These are phyloP conservation scores for Chirona hameri DNA, from an alignment of 2,888 invertebrate genomes.

Conservation along the genomic window DNA sequence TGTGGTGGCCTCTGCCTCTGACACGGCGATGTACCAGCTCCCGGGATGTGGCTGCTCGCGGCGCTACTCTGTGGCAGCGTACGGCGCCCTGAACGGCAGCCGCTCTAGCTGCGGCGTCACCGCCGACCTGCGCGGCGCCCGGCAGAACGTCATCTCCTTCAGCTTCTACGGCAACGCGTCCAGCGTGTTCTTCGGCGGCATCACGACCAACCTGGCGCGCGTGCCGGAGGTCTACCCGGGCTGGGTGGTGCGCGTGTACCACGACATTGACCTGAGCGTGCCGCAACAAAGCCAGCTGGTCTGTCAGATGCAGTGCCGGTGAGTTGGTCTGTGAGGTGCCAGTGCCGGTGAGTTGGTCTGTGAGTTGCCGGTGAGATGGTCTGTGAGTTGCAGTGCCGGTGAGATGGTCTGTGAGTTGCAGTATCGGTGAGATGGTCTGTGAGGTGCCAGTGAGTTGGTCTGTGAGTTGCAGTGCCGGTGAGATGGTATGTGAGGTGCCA, in stretches of 20 bases:
- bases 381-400: too few species aligned
- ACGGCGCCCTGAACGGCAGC: neutral
- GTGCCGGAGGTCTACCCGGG: conserved; percentile 32
- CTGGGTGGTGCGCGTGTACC: conserved; percentile 31
- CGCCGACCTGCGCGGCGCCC: conserved; percentile 27
- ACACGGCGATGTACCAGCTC: neutral
- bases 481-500: too few species aligned
- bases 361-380: too few species aligned
- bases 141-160: conserved; percentile 32
- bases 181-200: conserved; percentile 33
- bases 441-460: too few species aligned
- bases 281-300: neutral
- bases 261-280: neutral
- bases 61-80: neutral
- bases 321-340: neutral
- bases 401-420: too few species aligned
- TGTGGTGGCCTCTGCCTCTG: neutral
- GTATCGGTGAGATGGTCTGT: too few species aligned
- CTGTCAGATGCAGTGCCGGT: neutral
- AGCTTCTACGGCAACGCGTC: conserved; percentile 33
- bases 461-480: too few species aligned
- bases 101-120: neutral
- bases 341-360: too few species aligned
- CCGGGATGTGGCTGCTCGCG: neutral
- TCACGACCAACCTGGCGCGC: conserved; percentile 26